These are phyloP conservation scores for Eolophus roseicapilla DNA, from an alignment of 2,113 vertebrate species.

Conservation along the genomic window DNA sequence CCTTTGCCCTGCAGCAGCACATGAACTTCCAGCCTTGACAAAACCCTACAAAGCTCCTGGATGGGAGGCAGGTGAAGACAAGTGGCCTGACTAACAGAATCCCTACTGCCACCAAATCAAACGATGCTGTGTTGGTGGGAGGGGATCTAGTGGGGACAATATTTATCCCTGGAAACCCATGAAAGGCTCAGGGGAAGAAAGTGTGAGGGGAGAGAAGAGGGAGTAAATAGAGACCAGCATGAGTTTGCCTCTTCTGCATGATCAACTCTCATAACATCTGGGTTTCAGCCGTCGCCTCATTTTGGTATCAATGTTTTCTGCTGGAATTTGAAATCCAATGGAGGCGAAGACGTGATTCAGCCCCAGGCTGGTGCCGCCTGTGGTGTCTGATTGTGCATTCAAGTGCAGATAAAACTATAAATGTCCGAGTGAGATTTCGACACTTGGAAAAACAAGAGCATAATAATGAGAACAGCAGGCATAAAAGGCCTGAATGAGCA, in stretches of 20 bases:
- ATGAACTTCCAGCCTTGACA: not conserved
- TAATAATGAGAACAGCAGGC: constrained; percentile 11
- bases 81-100: not conserved
- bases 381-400: not conserved
- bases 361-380: not conserved
- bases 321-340: not conserved
- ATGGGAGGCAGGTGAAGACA: not conserved
- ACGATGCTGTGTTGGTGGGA: not conserved
- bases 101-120: not conserved
- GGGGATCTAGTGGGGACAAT: not conserved
- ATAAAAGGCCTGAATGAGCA: not conserved
- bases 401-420: constrained; percentile 7
- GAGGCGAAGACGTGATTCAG: not conserved
- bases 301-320: not conserved
- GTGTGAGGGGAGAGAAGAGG: not conserved
- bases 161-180: not conserved
- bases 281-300: not conserved
- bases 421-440: not conserved
- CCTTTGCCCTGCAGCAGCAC: not conserved
- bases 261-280: not conserved
- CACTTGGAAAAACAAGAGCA: constrained; percentile 16
- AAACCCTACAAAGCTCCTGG: not conserved
- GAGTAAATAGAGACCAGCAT: not conserved
- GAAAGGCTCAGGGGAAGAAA: not conserved
- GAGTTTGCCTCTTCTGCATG: not conserved